phyloP scores from a whole-genome alignment of 2,888 invertebrate species.

The Agrochola macilenta region DNA sequence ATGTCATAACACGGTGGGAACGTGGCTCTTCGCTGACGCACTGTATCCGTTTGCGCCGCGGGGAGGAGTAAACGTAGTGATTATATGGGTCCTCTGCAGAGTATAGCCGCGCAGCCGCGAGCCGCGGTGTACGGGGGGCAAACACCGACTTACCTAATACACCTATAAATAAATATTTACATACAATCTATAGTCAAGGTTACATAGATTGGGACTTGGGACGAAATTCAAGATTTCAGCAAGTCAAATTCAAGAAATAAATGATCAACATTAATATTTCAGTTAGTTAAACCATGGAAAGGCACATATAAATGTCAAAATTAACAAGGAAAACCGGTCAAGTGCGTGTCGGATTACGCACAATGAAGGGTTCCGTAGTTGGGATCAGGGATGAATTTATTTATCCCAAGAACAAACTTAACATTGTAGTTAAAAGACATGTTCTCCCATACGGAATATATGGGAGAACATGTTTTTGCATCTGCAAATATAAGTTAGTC shows the following conservation, averaged over 20 bases:
- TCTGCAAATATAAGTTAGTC: too few relatives aligned
- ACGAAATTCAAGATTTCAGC: neutral
- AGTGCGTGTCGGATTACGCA: too few relatives aligned
- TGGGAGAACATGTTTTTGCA: too few relatives aligned
- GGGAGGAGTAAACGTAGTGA: slow-evolving; percentile 48
- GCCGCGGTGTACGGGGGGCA: neutral
- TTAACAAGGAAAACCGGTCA: neutral
- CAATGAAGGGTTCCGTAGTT: too few relatives aligned
- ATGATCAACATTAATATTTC: too few relatives aligned
- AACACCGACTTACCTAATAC: slow-evolving; percentile 4
- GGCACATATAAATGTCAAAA: neutral
- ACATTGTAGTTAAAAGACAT: too few relatives aligned
- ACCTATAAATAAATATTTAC: slow-evolving; percentile 13
- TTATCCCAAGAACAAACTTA: too few relatives aligned
- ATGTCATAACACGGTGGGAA: slow-evolving; percentile 15
- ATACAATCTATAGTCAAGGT: slow-evolving; percentile 4
- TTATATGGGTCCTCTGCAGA: slow-evolving; percentile 34
- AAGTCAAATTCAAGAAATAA: neutral
- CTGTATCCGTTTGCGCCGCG: slow-evolving; percentile 43
- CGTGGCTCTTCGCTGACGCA: slow-evolving; percentile 28
- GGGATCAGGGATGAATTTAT: too few relatives aligned
- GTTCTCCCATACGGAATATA: too few relatives aligned
- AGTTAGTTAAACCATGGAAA: neutral
- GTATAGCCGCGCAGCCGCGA: slow-evolving; percentile 38
- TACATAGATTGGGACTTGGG: neutral